Evolutionary conservation across 2,888 invertebrate species (phyloP).

Genomic region (Monopis laevigella): DNA sequence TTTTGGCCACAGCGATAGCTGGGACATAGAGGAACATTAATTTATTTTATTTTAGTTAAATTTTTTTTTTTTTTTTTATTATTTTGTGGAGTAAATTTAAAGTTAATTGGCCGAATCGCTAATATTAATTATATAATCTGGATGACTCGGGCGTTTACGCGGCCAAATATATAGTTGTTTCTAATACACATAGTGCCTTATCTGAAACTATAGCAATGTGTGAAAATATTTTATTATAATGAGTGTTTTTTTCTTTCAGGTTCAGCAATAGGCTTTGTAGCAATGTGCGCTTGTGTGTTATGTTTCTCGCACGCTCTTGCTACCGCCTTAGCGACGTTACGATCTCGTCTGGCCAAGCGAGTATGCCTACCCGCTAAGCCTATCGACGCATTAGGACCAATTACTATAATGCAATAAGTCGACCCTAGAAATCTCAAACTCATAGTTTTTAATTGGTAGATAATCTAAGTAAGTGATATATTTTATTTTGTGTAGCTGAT

Average conservation of each 20-base stretch:
- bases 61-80: too few species aligned
- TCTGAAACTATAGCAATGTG: not conserved
- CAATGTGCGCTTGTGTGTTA: slow-evolving; percentile 50
- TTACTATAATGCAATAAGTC: slow-evolving; percentile 6
- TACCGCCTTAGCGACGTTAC: slow-evolving; percentile 31
- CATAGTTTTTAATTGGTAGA: too few species aligned
- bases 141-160: too few species aligned
- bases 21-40: too few species aligned
- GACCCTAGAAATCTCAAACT: too few species aligned
- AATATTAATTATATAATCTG: too few species aligned
- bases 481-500: too few species aligned
- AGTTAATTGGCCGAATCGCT: too few species aligned
- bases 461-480: too few species aligned
- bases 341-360: slow-evolving; percentile 32
- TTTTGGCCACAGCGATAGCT: too few species aligned
- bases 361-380: slow-evolving; percentile 23
- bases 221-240: not conserved
- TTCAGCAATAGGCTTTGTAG: slow-evolving; percentile 50
- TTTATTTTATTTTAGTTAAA: too few species aligned
- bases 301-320: slow-evolving; percentile 47
- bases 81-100: too few species aligned
- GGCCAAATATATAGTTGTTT: not conserved
- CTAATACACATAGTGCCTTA: not conserved
- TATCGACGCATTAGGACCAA: slow-evolving; percentile 30
- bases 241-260: slow-evolving; percentile 27